These are phyloP conservation scores for Limnephilus marmoratus DNA, from an alignment of 2,888 invertebrate species.

Conservation along the genomic window DNA sequence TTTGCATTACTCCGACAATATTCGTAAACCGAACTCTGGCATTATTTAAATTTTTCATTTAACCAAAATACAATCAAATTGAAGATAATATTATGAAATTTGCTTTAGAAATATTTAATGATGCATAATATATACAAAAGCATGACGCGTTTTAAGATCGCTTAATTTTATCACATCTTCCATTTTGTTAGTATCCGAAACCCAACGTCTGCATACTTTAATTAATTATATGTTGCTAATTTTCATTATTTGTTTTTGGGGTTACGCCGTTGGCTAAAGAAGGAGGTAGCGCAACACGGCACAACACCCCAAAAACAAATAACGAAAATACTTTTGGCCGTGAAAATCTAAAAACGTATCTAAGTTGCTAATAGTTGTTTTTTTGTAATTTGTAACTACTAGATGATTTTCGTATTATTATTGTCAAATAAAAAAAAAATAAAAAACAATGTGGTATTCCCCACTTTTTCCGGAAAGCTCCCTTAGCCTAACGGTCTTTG, in stretches of 20 bases:
- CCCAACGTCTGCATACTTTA: neutral
- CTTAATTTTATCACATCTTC: neutral
- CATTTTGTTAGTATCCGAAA: neutral
- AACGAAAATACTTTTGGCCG: too few relatives aligned
- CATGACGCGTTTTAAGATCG: neutral
- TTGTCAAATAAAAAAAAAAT: too few relatives aligned
- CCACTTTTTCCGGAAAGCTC: too few relatives aligned
- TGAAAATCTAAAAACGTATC: too few relatives aligned
- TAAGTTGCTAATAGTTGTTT: neutral
- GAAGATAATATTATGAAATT: neutral
- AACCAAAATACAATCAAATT: neutral
- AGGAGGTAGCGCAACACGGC: too few relatives aligned
- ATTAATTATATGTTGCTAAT: neutral
- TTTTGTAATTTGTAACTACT: neutral
- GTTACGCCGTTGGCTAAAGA: too few relatives aligned
- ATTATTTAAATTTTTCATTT: neutral
- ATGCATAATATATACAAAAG: too few relatives aligned
- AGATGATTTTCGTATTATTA: too few relatives aligned
- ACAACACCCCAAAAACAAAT: too few relatives aligned
- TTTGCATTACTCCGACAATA: neutral
- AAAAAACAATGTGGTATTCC: too few relatives aligned
- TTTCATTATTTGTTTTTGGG: too few relatives aligned
- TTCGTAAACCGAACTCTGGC: neutral
- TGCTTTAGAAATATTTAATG: neutral
- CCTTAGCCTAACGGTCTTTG: too few relatives aligned